Base-by-base conservation (phyloP, 1,140 invertebrate species). In the Eurosta solidaginis region DNA sequence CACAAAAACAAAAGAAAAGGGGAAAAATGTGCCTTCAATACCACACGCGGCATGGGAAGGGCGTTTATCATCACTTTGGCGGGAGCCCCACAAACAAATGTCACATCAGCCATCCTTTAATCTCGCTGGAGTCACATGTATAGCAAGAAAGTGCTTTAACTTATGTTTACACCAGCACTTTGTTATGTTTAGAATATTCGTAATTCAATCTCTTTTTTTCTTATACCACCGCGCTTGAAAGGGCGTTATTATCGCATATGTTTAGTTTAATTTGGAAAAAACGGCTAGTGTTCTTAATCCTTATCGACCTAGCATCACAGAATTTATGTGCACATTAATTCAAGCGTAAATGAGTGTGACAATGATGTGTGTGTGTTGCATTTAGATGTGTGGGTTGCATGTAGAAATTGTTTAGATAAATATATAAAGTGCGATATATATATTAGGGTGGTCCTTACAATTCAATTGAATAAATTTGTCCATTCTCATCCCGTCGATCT, bases 331-430 rank as follows among this genome's bases (percentile, higher is more conserved):
- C 33, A 68, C 33, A 42, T 42, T 68, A 40, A 68, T 68, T 68
- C 59, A 27, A 68, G 33, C 59, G n/a, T 42, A 40, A 68, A 40
- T 36, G 59, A 36, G 7, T 20, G 22, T 40, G 0, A n/a, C 40
- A 63, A 68, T 68, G 17, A n/a, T 68, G 59, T 68, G 59, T 68
- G 33, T n/a, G n/a, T n/a, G n/a, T n/a, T n/a, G n/a, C n/a, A n/a
- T 40, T 20, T 40, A 68, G 59, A 20, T 17, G n/a, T 7, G 49
- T 25, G n/a, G n/a, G 10, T 25, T 22, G 5, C n/a, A n/a, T n/a
- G n/a, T n/a, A n/a, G n/a, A n/a, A n/a, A n/a, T n/a, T n/a, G n/a
- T n/a, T n/a, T n/a, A n/a, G n/a, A n/a, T n/a, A n/a, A n/a, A n/a
- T n/a, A n/a, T n/a, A n/a, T n/a, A n/a, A n/a, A n/a, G n/a, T n/a